Conservation (phyloP, 2,888 invertebrate genomes). For the Tetragonisca angustula region DNA sequence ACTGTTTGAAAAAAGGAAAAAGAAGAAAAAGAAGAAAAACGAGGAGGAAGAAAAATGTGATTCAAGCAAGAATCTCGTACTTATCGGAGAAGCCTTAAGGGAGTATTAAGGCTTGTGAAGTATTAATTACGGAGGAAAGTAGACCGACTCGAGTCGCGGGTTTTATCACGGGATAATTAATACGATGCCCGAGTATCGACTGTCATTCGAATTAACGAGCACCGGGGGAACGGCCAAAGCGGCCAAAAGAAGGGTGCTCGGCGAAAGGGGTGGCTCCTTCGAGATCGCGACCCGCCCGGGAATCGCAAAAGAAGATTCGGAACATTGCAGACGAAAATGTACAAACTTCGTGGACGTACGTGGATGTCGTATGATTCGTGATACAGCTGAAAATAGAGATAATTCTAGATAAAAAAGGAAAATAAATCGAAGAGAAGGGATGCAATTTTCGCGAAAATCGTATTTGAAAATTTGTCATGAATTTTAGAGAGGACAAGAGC, state of each 20-base stretch:
- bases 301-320: slow-evolving; percentile 39
- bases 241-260: slow-evolving; percentile 36
- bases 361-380: no score
- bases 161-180: slow-evolving; percentile 58
- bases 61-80: slow-evolving; percentile 19
- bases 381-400: no score
- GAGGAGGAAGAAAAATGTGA: not conserved
- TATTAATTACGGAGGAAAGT: slow-evolving; percentile 60
- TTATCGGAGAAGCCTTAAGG: not conserved
- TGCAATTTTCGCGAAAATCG: no score
- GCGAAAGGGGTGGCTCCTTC: not conserved
- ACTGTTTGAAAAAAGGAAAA: not conserved
- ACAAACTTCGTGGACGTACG: no score
- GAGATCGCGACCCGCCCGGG: slow-evolving; percentile 2
- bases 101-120: slow-evolving; percentile 15
- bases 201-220: slow-evolving; percentile 57
- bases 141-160: slow-evolving; percentile 36
- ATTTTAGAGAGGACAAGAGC: no score
- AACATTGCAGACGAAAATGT: slow-evolving; percentile 27
- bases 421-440: no score
- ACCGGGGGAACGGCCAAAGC: slow-evolving; percentile 39
- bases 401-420: no score
- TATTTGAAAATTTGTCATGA: no score
- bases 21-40: not conserved
- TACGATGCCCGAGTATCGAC: slow-evolving; percentile 52